phyloP scores from a whole-genome alignment of 2,888 invertebrate genomes.

The Eupsilia transversa region DNA sequence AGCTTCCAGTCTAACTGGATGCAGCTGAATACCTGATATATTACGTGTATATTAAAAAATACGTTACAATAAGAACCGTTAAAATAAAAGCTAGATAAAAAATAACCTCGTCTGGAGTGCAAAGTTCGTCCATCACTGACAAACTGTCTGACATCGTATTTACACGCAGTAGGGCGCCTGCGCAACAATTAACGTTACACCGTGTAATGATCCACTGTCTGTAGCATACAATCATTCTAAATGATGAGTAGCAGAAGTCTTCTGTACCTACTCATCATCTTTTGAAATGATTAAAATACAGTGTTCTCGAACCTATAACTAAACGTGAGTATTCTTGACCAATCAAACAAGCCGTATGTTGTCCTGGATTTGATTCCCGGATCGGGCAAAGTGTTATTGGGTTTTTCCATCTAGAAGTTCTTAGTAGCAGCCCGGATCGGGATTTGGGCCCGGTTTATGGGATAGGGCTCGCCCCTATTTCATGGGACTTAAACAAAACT shows the following conservation, averaged over 20 bases:
- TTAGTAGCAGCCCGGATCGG: too few relatives aligned
- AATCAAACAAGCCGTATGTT: not conserved
- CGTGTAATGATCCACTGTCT: conserved; percentile 46
- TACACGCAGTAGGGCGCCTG: conserved; percentile 79
- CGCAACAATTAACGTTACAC: conserved; percentile 78
- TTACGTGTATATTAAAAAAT: too few relatives aligned
- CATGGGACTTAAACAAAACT: not conserved
- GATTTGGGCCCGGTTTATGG: not conserved
- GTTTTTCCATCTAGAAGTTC: not conserved
- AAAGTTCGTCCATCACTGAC: conserved; percentile 77
- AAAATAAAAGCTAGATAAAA: conserved; percentile 7
- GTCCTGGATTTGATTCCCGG: not conserved
- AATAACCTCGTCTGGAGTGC: conserved; percentile 37
- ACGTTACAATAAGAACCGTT: conserved; percentile 27
- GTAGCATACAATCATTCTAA: conserved; percentile 11
- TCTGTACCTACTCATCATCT: conserved; percentile 1
- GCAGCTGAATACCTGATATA: too few relatives aligned
- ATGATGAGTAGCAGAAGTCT: not conserved
- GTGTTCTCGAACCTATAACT: not conserved
- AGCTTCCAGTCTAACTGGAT: too few relatives aligned
- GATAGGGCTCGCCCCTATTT: not conserved
- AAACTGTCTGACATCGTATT: conserved; percentile 76
- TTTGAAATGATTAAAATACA: not conserved
- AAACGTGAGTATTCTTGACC: not conserved
- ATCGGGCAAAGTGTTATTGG: not conserved